Evolutionary conservation across 1,140 invertebrate genomes (phyloP), one percentile per base, ranked within the genome.

Genomic region (Rhyacophila brunnea): DNA sequence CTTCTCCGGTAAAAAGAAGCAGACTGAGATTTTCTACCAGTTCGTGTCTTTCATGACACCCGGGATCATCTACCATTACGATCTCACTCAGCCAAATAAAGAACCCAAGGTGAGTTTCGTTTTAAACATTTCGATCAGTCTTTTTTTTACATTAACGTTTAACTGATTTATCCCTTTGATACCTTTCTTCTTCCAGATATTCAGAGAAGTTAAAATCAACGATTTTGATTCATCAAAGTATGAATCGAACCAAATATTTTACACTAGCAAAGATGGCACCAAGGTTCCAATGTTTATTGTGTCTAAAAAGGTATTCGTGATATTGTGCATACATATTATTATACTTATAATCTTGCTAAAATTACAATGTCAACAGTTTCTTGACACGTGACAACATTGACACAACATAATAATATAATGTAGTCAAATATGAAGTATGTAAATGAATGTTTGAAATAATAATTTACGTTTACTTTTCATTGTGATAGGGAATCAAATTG

Each of bases 211-310:
- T 5, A 85, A 88, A 73, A 83, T 98, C 6, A 85, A 90, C 52
- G 88, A 88, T 53, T 94, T 98, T 74, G 86, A 97, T 75, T 72
- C 87, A 2, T 80, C 83, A 6, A 72, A 87, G 48, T 98, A 93
- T 70, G 86, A 89, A 71, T 91, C 90, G 1, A 85, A 87, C 49
- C 96, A 99, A 79, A 82, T 96, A 36, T 99, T 99, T 79, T 99
- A 97, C 74, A 69, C 81, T 1, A 95, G 93, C 72, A 96, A 95
- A 79, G 96, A 99, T 80, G 93, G 92, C 51, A 97, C 95, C 1
- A 89, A 90, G 78, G 84, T 99, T 64, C 97, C 97, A 2, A 99
- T 99, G 96, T 99, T 98, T 75, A 89, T 99, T 62, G 85, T 98
- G 20, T 86, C 87, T 62, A 89, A 85, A 69, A 92, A 92, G 77